Conservation (phyloP, 2,113 vertebrate species). For the Gymnarchus niloticus region DNA sequence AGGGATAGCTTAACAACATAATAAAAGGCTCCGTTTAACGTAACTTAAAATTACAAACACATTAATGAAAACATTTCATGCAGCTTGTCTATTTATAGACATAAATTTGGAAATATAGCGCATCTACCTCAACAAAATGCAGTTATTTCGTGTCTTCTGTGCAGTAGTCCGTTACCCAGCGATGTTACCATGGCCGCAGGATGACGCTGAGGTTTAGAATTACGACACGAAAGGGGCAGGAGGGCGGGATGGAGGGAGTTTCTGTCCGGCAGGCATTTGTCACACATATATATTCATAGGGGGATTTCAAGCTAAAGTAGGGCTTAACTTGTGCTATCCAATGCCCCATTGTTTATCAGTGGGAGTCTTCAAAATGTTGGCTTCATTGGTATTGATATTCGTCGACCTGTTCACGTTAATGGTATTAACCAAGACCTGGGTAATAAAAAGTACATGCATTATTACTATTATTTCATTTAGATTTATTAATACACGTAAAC, state of each 20-base stretch:
- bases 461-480: too few relatives aligned
- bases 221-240: constrained; percentile 14
- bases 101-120: background rate
- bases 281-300: background rate
- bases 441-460: too few relatives aligned
- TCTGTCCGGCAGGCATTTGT: background rate
- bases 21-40: constrained; percentile 20
- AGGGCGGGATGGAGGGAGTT: background rate
- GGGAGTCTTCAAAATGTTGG: background rate
- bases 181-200: constrained; percentile 68
- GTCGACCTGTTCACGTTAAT: background rate
- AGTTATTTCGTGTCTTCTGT: constrained; percentile 17
- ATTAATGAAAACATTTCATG: background rate
- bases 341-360: background rate
- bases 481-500: too few relatives aligned
- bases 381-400: background rate
- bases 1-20: constrained; percentile 29
- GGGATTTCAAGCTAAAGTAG: background rate
- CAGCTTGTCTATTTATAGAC: background rate
- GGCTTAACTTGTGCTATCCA: background rate
- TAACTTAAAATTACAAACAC: background rate
- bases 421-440: too few relatives aligned
- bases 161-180: constrained; percentile 25
- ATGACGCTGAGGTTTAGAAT: constrained; percentile 51
- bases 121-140: constrained; percentile 44